Percentiles rank a stretch among this genome's conserved stretches.
Conservation (phyloP, 2,888 invertebrate genomes). For the Autographa gamma region DNA sequence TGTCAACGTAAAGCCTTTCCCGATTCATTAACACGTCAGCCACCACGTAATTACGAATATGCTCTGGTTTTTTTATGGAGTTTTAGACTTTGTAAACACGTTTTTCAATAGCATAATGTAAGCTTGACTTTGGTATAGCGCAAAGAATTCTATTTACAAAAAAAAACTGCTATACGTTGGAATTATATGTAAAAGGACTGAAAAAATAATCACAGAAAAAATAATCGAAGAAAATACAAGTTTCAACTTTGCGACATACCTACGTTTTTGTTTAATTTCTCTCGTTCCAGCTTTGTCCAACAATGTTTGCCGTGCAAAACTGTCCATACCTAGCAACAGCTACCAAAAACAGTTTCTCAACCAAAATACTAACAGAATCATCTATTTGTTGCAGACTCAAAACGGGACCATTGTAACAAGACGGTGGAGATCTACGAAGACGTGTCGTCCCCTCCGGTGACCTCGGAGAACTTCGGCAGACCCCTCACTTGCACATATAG, state of each 20-base stretch:
- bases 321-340: too few species aligned
- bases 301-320: neutral
- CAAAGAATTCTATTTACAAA: too few species aligned
- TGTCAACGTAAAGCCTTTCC: conserved; percentile 27
- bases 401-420: conserved; percentile 97
- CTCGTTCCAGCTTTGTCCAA: too few species aligned
- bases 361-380: conserved; percentile 13
- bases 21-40: conserved; percentile 36
- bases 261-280: too few species aligned
- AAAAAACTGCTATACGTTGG: too few species aligned
- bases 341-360: neutral
- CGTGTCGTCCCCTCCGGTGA: conserved; percentile 96
- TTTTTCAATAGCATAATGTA: conserved; percentile 23
- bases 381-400: conserved; percentile 86
- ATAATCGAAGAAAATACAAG: too few species aligned
- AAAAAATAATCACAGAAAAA: too few species aligned
- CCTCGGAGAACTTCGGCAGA: conserved; percentile 93
- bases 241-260: too few species aligned
- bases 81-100: conserved; percentile 24
- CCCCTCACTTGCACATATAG: conserved; percentile 96
- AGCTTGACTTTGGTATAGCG: neutral
- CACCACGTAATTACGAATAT: conserved; percentile 38
- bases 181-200: too few species aligned
- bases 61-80: conserved; percentile 31
- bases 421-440: conserved; percentile 98